Conservation (phyloP, 2,113 vertebrate species). For the Saccopteryx bilineata region DNA sequence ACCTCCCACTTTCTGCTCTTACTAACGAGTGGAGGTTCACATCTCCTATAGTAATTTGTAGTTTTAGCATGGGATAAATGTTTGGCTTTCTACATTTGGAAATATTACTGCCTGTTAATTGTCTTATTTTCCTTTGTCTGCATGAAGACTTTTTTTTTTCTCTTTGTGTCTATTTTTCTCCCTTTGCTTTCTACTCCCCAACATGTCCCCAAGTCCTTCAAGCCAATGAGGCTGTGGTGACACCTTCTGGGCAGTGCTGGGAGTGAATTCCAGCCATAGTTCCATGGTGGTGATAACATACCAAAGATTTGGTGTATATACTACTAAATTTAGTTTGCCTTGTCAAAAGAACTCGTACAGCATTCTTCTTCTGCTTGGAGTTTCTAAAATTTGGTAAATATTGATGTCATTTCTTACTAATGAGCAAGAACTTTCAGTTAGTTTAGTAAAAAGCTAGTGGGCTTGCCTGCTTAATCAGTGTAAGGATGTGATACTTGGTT, state of each 20-base stretch:
- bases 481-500: background rate
- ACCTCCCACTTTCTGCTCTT: background rate
- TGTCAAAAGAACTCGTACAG: background rate
- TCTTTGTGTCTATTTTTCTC: constrained; percentile 81
- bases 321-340: constrained; percentile 17
- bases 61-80: background rate
- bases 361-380: background rate
- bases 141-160: constrained; percentile 66
- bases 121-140: constrained; percentile 83
- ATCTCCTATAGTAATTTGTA: background rate
- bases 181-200: constrained; percentile 77
- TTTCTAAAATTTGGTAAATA: constrained; percentile 58
- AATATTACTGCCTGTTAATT: constrained; percentile 62
- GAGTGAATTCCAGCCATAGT: constrained; percentile 78
- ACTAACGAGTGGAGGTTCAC: background rate
- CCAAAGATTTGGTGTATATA: constrained; percentile 11
- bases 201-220: constrained; percentile 75
- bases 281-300: constrained; percentile 36
- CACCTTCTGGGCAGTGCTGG: constrained; percentile 85
- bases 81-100: constrained; percentile 49
- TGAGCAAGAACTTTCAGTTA: constrained; percentile 21
- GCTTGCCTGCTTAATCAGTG: background rate
- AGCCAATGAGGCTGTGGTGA: constrained; percentile 83
- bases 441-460: constrained; percentile 42
- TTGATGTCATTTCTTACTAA: background rate